Conservation (phyloP, 2,113 vertebrate genomes). For the Apteryx mantelli region DNA sequence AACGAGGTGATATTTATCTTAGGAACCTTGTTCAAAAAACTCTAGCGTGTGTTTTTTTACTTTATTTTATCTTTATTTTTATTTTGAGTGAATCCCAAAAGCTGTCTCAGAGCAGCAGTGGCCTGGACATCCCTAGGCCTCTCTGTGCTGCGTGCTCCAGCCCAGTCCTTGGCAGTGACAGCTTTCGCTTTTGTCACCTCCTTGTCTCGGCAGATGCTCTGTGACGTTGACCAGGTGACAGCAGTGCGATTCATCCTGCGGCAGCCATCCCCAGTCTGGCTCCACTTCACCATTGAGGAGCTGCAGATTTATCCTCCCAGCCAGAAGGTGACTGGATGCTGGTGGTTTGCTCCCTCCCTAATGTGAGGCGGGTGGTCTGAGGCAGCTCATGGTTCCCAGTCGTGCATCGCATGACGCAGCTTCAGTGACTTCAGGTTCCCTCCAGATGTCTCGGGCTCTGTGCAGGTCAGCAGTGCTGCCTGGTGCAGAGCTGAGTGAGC, state of each 20-base stretch:
- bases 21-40: not conserved
- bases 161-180: too few species aligned
- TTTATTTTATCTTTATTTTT: not conserved
- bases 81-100: not conserved
- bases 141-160: too few species aligned
- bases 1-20: fast-evolving
- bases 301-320: slow-evolving; percentile 81
- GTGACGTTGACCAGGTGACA: slow-evolving; percentile 81
- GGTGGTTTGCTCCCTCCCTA: not conserved
- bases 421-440: not conserved
- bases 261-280: slow-evolving; percentile 92
- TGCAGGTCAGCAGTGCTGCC: too few species aligned
- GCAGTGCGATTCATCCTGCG: slow-evolving; percentile 88
- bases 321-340: slow-evolving; percentile 75
- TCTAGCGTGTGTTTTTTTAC: too few species aligned
- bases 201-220: slow-evolving; percentile 82
- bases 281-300: slow-evolving; percentile 88
- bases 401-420: not conserved
- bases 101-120: not conserved
- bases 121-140: not conserved
- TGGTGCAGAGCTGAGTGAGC: too few species aligned
- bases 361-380: fast-evolving
- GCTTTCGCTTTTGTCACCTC: too few species aligned
- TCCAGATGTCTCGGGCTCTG: not conserved
- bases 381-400: not conserved